Evolutionary conservation across 2,888 invertebrate species (phyloP).

Genomic region (Noctua janthe): DNA sequence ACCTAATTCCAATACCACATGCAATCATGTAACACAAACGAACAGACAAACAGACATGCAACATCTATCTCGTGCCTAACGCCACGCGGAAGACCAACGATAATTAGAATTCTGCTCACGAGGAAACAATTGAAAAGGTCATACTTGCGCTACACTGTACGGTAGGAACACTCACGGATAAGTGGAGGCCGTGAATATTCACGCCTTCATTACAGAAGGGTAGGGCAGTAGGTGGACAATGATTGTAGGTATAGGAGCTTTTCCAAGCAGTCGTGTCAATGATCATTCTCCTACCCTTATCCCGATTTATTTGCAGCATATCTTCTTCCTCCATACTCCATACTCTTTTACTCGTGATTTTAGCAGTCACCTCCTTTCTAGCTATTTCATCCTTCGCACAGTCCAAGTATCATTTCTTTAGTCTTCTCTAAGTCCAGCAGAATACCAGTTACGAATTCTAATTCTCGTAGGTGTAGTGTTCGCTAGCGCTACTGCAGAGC

Average conservation of each 20-base stretch:
- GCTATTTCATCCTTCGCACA: background rate
- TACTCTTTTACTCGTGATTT: background rate
- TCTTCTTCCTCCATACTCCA: background rate
- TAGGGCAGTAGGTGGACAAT: constrained; percentile 6
- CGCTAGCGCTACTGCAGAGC: background rate
- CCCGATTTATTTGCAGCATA: background rate
- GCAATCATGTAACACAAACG: constrained; percentile 19
- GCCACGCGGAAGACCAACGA: constrained; percentile 74
- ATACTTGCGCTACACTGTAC: constrained; percentile 48
- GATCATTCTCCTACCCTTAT: background rate
- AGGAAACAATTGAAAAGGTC: constrained; percentile 79
- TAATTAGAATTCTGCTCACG: constrained; percentile 78
- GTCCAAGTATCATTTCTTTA: background rate
- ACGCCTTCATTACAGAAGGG: constrained; percentile 44
- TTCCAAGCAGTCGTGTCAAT: background rate
- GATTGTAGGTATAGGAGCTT: background rate
- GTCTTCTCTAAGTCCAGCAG: background rate
- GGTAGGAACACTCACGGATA: constrained; percentile 24
- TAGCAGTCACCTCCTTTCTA: background rate
- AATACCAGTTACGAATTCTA: background rate
- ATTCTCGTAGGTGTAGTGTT: background rate
- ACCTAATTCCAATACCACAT: constrained; percentile 28
- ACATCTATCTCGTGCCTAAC: constrained; percentile 45
- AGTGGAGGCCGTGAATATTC: constrained; percentile 48
- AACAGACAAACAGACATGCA: constrained; percentile 34